These are phyloP conservation scores for Trachemys scripta DNA, from an alignment of 2,113 vertebrate genomes.

Conservation along the genomic window DNA sequence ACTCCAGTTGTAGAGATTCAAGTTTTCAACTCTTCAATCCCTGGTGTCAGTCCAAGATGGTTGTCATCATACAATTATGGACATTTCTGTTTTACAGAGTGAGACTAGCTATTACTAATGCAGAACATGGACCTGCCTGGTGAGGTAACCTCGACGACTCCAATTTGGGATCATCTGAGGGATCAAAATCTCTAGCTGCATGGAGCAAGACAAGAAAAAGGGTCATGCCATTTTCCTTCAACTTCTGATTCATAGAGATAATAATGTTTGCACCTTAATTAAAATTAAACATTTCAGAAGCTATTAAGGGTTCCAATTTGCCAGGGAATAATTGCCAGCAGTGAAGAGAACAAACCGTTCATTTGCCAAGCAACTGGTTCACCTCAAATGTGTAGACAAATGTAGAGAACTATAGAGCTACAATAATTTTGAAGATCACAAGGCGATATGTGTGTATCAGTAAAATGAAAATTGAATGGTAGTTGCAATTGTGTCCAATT, in stretches of 20 bases:
- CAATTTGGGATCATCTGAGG: not conserved
- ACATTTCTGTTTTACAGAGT: not conserved
- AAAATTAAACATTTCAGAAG: not conserved
- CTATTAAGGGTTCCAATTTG: not conserved
- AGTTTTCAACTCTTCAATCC: not conserved
- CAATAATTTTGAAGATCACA: not conserved
- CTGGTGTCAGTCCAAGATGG: not conserved
- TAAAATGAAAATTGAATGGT: slow-evolving; percentile 12
- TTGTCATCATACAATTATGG: not conserved
- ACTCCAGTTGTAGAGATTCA: not conserved
- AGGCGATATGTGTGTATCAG: not conserved
- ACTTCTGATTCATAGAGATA: not conserved
- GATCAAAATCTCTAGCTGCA: not conserved
- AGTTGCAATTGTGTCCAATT: slow-evolving; percentile 11
- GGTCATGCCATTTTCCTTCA: not conserved
- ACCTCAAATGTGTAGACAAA: not conserved
- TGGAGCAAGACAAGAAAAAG: not conserved
- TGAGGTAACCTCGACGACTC: not conserved
- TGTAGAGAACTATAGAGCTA: not conserved
- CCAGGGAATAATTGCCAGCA: not conserved
- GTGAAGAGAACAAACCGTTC: not conserved
- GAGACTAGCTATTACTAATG: not conserved
- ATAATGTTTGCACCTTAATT: not conserved
- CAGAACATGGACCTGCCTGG: not conserved
- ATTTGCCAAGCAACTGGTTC: not conserved